Evolutionary conservation across 2,888 invertebrate genomes (phyloP).

Genomic region (Orthonevra nobilis): DNA sequence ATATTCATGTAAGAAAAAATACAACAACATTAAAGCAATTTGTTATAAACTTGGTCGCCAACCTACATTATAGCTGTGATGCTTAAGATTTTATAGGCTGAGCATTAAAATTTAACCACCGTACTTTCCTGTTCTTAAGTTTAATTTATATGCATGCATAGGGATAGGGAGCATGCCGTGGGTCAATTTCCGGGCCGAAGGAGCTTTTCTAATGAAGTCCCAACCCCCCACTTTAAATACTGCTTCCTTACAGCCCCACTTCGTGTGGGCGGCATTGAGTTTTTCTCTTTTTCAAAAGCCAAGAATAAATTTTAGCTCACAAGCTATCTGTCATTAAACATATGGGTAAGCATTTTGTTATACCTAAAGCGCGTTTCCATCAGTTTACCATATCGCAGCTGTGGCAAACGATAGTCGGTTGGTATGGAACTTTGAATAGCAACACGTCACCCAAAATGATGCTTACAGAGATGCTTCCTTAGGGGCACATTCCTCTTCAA

Average conservation of each 20-base stretch:
- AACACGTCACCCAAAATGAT: constrained; percentile 4
- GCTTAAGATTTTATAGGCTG: constrained; percentile 19
- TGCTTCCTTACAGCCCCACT: constrained; percentile 12
- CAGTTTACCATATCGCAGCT: too few species aligned
- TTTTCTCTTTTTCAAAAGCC: constrained; percentile 3
- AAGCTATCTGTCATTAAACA: constrained; percentile 14
- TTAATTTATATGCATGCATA: constrained; percentile 24
- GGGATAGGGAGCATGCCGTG: constrained; percentile 22
- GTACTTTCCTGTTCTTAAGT: constrained; percentile 17
- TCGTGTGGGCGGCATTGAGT: constrained; percentile 11
- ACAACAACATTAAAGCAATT: constrained; percentile 19
- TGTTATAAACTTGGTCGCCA: not conserved
- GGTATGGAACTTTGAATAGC: not conserved
- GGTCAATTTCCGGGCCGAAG: constrained; percentile 36
- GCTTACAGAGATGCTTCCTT: too few species aligned
- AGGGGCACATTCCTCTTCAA: too few species aligned
- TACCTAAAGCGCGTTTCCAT: too few species aligned
- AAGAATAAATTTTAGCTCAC: constrained; percentile 10
- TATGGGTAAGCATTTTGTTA: too few species aligned
- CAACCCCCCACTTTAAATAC: not conserved
- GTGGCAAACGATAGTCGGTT: not conserved
- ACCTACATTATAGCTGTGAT: not conserved
- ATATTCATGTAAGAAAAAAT: not conserved
- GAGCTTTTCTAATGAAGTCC: constrained; percentile 33
- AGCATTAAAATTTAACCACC: constrained; percentile 36